Evolutionary conservation across 37 sponge, comb jelly and placozoan genomes (phyloP).

Genomic region (Dysidea cf. avara): DNA sequence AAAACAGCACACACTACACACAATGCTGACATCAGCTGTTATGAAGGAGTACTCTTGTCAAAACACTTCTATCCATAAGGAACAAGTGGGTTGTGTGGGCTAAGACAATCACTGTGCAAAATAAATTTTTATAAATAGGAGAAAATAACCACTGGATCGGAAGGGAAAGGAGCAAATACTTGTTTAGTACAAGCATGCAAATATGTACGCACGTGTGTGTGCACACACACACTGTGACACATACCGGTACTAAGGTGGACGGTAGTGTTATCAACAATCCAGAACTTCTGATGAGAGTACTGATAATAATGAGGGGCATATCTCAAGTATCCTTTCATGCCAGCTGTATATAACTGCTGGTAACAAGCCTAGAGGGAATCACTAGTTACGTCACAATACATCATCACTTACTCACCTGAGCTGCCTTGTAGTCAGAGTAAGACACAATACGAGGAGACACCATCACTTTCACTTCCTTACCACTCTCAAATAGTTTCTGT

Average conservation of each 20-base stretch:
- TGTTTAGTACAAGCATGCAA: too few species aligned
- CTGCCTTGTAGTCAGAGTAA: conserved; percentile 44
- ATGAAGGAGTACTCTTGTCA: too few species aligned
- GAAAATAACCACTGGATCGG: too few species aligned
- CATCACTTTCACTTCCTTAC: conserved; percentile 62
- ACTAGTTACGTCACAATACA: background rate
- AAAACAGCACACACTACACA: too few species aligned
- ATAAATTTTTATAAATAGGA: too few species aligned
- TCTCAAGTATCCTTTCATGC: conserved; percentile 53
- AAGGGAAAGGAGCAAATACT: too few species aligned
- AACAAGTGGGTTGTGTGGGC: too few species aligned
- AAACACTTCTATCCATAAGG: too few species aligned
- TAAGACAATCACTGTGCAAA: too few species aligned
- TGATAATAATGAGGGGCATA: conserved; percentile 48
- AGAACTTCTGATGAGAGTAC: conserved; percentile 82
- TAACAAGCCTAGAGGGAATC: conserved; percentile 63
- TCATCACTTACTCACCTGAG: conserved; percentile 48
- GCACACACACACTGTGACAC: too few species aligned
- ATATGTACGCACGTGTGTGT: too few species aligned
- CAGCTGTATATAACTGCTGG: conserved; percentile 46
- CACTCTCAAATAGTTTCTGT: conserved; percentile 41
- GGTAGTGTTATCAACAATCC: conserved; percentile 75
- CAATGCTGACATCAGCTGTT: too few species aligned
- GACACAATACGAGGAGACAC: conserved; percentile 64
- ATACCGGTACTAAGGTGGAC: conserved; percentile 87